Conservation (phyloP, 2,888 invertebrate species). For the Euplagia quadripunctaria region DNA sequence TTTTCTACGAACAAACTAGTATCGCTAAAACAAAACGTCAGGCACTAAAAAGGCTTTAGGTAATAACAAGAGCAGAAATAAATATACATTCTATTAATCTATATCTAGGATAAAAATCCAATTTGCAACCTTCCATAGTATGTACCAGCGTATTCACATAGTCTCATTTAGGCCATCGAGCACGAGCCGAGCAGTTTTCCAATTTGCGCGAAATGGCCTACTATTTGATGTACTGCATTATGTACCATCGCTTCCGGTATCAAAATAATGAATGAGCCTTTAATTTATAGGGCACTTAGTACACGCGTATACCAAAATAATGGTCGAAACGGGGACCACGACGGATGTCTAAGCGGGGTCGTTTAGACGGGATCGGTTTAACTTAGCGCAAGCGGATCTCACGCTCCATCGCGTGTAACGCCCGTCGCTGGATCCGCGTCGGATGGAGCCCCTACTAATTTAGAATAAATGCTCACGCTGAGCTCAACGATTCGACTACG, state of each 20-base stretch:
- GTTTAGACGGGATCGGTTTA: constrained; percentile 67
- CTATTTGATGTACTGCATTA: constrained; percentile 20
- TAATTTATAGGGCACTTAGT: constrained; percentile 38
- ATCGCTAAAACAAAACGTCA: too few relatives aligned
- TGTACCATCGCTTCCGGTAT: constrained; percentile 15
- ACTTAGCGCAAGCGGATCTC: constrained; percentile 69
- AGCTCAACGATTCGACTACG: constrained; percentile 66
- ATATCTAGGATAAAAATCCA: background rate
- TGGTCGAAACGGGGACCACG: constrained; percentile 41
- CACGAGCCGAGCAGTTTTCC: constrained; percentile 11
- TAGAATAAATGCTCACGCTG: constrained; percentile 80
- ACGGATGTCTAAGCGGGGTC: constrained; percentile 59
- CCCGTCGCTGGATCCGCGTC: constrained; percentile 59
- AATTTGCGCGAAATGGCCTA: constrained; percentile 11
- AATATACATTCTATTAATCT: too few relatives aligned
- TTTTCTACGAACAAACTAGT: too few relatives aligned
- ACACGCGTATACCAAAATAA: constrained; percentile 39
- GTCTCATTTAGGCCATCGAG: constrained; percentile 6
- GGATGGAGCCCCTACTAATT: constrained; percentile 73
- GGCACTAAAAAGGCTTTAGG: too few relatives aligned
- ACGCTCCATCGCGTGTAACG: constrained; percentile 70
- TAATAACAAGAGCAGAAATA: too few relatives aligned
- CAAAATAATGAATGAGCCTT: constrained; percentile 33
- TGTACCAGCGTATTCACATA: background rate
- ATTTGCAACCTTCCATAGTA: background rate